Evolutionary conservation across 2,888 invertebrate species (phyloP), one percentile per base, ranked within the genome.

Genomic region (Ectemnius cavifrons): DNA sequence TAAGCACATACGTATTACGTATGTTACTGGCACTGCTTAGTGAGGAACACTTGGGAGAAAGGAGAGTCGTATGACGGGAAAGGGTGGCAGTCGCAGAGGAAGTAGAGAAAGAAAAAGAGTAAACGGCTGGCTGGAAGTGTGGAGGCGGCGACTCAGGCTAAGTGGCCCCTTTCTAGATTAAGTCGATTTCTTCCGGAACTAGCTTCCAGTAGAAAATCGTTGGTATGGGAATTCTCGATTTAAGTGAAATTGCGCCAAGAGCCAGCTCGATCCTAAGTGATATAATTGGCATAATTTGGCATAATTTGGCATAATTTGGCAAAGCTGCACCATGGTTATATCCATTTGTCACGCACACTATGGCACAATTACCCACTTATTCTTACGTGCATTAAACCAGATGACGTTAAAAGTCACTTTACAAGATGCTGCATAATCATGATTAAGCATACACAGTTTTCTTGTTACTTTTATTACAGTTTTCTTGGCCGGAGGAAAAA

Each of bases 251-350:
- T 83, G 77, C 52, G 59, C 60, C 67, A 57, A 61, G 65, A 67
- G 49, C 60, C 16, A 23, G 23, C 57, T 23, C 74, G 67, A 67
- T 71, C 58, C 68, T 75, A 75, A 82, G 57, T 67, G 73, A 79
- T 75, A 77, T 82, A 77, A 80, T 83, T 82, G 73, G 58, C 63
- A 72, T 37, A 37, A 37, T 85, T 85, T 79, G 80, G 85, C 80
- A 73, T 20, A 20, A 20, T 20, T 83, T 82, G 73, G 58, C 62
- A 72, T 37, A 37, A 37, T 85, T 85, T 79, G 80, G 85, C 80
- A 73, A 71, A 76, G 71, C 66, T 67, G 47, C 68, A 6, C 70
- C 63, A 77, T 75, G 68, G 67, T 80, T 81, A 67, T 64, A 58
- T 66, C 70, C 63, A 74, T 73, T 61, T 74, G 37, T 37, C 37